Evolutionary conservation across 2,797 vertebrate species (phyloP).

Genomic region (Enoplosus armatus): DNA sequence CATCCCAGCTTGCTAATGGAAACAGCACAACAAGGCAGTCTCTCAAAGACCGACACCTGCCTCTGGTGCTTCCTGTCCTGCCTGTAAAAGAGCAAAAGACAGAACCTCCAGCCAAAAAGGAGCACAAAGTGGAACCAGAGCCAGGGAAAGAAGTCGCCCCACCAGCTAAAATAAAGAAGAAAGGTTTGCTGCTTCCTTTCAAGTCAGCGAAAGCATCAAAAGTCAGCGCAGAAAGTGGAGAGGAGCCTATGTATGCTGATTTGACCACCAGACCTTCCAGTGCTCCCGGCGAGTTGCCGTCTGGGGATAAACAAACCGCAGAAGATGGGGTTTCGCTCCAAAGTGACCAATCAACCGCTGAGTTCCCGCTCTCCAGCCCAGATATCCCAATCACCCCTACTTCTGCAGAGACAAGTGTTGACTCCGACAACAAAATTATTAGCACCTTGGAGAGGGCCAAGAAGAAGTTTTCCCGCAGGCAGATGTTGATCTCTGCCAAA

Average conservation of each 20-base stretch:
- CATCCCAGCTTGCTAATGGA: slow-evolving; percentile 41
- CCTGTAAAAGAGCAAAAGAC: slow-evolving; percentile 54
- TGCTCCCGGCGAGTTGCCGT: slow-evolving; percentile 53
- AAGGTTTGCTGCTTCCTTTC: slow-evolving; percentile 81
- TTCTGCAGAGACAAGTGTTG: slow-evolving; percentile 34
- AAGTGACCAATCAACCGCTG: slow-evolving; percentile 55
- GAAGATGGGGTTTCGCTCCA: slow-evolving; percentile 51
- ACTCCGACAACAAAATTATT: slow-evolving; percentile 65
- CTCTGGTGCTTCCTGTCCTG: slow-evolving; percentile 75
- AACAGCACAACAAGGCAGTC: slow-evolving; percentile 56
- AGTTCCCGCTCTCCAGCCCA: slow-evolving; percentile 63
- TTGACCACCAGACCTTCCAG: slow-evolving; percentile 66
- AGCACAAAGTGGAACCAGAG: slow-evolving; percentile 41
- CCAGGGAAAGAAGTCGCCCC: slow-evolving; percentile 47
- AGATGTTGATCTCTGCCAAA: slow-evolving; percentile 71
- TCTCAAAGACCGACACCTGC: slow-evolving; percentile 75
- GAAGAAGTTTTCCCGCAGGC: slow-evolving; percentile 78
- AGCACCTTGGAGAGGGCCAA: slow-evolving; percentile 84
- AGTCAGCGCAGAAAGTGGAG: slow-evolving; percentile 49
- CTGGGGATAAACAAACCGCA: slow-evolving; percentile 34
- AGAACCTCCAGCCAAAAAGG: slow-evolving; percentile 38
- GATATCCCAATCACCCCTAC: slow-evolving; percentile 64
- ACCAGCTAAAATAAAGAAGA: slow-evolving; percentile 77
- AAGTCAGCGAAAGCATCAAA: slow-evolving; percentile 74
- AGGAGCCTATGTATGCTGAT: slow-evolving; percentile 65